Evolutionary conservation across 2,888 invertebrate species (phyloP), one percentile per base, ranked within the genome.

Genomic region (Chymomyza amoena): DNA sequence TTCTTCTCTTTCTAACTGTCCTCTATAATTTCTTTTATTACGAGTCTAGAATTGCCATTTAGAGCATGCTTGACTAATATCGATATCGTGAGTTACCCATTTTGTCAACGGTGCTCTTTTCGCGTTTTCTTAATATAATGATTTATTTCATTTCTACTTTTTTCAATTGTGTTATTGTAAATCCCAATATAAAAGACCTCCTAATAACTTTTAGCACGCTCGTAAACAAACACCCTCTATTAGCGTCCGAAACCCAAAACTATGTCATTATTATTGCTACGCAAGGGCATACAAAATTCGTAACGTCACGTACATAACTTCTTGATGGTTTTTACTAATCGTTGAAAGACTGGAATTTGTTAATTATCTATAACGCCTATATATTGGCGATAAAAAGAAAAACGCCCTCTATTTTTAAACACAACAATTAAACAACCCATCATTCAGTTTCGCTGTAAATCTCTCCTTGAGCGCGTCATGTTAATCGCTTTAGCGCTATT

Each of bases 331-430:
- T 45, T 39, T 13, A 13, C 39, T 13, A 45, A 45, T 45, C 4
- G 39, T 45, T 45, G 39, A 45, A 45, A 45, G 25, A 16, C 25
- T 25, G 54, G 4, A 63, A 63, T 52, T 32, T 32, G 66, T 67
- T 68, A 32, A 65, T 59, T 66, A 73, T 64, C 65, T 54, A 20
- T 50, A 59, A 15, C 20, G 54, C 3, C 18, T 20, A 50, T 45
- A 28, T 45, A 15, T 13, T 45, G 39, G 39, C 39, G 39, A 45
- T 45, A 45, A 45, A 45, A 45, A 45, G 4, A 45, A 1, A 13
- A 69, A 88, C 83, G 83, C 83, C 83, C 83, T 80, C 65, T 25
- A 69, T 73, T 68, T 61, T 20, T 28, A 39, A 9, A 39, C 15
- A 28, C 63, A 18, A 7, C 5, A 9, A n/a, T 4, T 16, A 16